Base-by-base conservation (phyloP, 2,888 invertebrate species). In the Parthenolecanium corni region DNA sequence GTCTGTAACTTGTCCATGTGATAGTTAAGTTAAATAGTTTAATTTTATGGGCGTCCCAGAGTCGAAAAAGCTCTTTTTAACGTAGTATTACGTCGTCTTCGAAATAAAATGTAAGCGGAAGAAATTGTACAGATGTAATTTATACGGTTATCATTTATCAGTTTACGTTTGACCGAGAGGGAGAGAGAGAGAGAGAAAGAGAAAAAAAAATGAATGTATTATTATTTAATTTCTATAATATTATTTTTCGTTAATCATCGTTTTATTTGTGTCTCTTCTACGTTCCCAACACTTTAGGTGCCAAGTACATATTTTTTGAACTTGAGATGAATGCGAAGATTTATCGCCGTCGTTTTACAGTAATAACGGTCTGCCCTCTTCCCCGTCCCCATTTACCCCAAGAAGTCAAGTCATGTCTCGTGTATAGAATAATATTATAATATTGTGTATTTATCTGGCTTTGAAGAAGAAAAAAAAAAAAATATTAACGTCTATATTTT, bases 11-110 rank as follows among this genome's bases (percentile, higher is more conserved):
- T 47, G 61, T 61, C 61, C 61, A 38, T 61, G 61, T 61, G 61
- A 61, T 61, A 61, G 61, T 61, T 61, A 61, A 49, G 51, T 61
- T 61, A 61, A 61, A 61, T 61, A 61, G 61, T 61, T 51, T 61
- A 51, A 61, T 61, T 44, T 44, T 18, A 49, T 21, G 14, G 49
- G 18, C 49, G 49, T 21, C 5, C n/a, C 5, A 23, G 49, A 49
- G 49, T 49, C 21, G 18, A 14, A 11, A 5, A 2, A 40, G n/a
- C 46, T 44, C 46, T 44, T 44, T 40, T 40, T 40, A n/a, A 18
- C 20, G 16, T 44, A 3, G 16, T 44, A 18, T 44, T 20, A 18
- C 46, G 18, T 44, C 46, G 16, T 20, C 9, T 23, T 49, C 21
- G 20, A 21, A n/a, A 6, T 11, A 11, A 2, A 21, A 23, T 49